Evolutionary conservation across 2,888 invertebrate species (phyloP).

Genomic region (Adelognathus sp.): DNA sequence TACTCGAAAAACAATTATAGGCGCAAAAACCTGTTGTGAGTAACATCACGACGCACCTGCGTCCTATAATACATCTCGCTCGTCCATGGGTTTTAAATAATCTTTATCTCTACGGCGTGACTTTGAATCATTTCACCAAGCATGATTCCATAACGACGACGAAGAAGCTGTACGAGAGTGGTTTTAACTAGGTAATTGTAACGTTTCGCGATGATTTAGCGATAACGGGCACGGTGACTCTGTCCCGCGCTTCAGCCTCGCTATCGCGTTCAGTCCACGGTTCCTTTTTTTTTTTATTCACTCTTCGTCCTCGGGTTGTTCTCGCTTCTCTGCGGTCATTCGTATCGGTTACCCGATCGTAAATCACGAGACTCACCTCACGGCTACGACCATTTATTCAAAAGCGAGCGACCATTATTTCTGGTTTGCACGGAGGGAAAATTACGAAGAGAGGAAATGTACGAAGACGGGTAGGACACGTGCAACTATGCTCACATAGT

Average conservation of each 20-base stretch:
- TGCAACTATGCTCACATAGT: constrained; percentile 9
- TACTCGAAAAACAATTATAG: constrained; percentile 31
- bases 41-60: constrained; percentile 15
- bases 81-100: constrained; percentile 44
- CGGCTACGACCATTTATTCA: constrained; percentile 50
- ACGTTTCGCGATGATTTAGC: constrained; percentile 54
- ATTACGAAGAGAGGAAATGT: constrained; percentile 49
- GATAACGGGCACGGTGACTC: constrained; percentile 33
- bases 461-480: background rate
- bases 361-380: constrained; percentile 48
- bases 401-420: constrained; percentile 31
- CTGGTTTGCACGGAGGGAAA: constrained; percentile 31
- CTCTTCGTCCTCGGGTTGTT: constrained; percentile 35
- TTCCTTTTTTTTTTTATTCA: background rate
- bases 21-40: background rate
- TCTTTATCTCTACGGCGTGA: constrained; percentile 41
- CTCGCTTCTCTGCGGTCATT: constrained; percentile 51
- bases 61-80: background rate
- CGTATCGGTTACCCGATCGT: constrained; percentile 54
- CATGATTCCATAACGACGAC: constrained; percentile 5
- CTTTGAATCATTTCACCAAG: constrained; percentile 43
- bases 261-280: background rate
- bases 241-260: background rate
- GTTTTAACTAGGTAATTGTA: constrained; percentile 52
- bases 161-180: background rate